Evolutionary conservation across 2,888 invertebrate genomes (phyloP).

Genomic region (Brachyopa scutellaris): DNA sequence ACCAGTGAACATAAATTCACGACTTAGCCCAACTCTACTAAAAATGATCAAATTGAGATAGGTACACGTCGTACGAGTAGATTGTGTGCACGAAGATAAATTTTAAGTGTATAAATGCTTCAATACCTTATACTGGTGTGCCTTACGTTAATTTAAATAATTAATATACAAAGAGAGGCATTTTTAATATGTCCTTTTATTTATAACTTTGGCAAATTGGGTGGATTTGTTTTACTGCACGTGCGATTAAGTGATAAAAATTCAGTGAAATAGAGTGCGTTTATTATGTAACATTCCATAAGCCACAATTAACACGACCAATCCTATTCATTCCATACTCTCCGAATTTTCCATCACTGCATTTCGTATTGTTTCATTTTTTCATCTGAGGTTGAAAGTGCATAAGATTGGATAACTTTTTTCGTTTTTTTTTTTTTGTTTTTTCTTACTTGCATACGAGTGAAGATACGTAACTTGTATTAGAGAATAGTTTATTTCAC

Average conservation of each 20-base stretch:
- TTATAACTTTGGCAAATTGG: constrained; percentile 1
- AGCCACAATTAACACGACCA: too few species aligned
- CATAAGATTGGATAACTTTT: too few species aligned
- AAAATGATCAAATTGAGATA: constrained; percentile 29
- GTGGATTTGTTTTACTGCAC: constrained; percentile 14
- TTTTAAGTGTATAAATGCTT: constrained; percentile 50
- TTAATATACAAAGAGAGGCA: constrained; percentile 35
- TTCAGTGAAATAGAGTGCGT: not conserved
- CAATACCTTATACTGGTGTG: constrained; percentile 42
- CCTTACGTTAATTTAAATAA: constrained; percentile 58
- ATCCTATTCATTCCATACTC: too few species aligned
- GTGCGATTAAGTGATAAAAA: too few species aligned
- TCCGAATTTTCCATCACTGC: too few species aligned
- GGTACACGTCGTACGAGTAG: constrained; percentile 18
- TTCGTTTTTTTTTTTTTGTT: too few species aligned
- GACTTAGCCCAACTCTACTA: too few species aligned
- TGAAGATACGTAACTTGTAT: too few species aligned
- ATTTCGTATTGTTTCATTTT: not conserved
- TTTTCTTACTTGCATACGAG: too few species aligned
- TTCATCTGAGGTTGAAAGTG: not conserved
- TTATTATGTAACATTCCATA: too few species aligned
- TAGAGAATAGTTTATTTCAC: constrained; percentile 18
- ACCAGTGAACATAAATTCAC: too few species aligned
- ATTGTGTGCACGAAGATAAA: constrained; percentile 41
- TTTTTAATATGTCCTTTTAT: constrained; percentile 29